These are phyloP conservation scores for Eudyptes chrysolophus DNA, from an alignment of 2,113 vertebrate species.

Conservation along the genomic window DNA sequence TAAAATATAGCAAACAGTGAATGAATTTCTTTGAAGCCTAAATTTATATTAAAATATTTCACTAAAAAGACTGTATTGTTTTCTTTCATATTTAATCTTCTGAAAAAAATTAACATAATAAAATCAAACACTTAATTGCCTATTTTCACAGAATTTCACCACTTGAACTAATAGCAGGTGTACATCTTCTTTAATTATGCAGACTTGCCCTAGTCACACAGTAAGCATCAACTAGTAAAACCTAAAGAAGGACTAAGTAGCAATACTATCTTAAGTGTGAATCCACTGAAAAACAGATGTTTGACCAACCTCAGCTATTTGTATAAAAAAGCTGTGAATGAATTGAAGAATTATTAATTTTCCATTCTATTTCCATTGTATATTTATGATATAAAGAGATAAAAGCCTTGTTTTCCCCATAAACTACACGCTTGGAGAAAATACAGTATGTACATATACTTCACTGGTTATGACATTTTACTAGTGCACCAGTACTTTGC, in stretches of 20 bases:
- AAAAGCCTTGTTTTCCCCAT: background rate
- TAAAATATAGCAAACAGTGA: background rate
- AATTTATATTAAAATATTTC: background rate
- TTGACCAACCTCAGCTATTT: background rate
- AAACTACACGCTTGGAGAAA: background rate
- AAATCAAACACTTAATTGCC: background rate
- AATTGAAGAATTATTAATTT: background rate
- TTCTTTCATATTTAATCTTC: background rate
- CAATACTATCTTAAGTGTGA: background rate
- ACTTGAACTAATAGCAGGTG: background rate
- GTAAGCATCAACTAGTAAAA: background rate
- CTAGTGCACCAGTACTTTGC: background rate
- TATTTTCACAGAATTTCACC: background rate
- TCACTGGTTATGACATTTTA: background rate
- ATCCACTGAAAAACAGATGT: background rate
- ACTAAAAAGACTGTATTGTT: background rate
- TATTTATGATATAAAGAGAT: background rate
- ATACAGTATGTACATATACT: background rate
- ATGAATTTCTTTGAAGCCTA: background rate
- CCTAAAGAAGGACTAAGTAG: background rate
- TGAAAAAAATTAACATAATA: background rate
- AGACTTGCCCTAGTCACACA: background rate
- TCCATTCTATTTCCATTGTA: background rate
- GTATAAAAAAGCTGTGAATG: background rate
- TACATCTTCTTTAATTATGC: background rate